phyloP scores from a whole-genome alignment of 2,797 vertebrate genomes.

The Salarias fasciatus region DNA sequence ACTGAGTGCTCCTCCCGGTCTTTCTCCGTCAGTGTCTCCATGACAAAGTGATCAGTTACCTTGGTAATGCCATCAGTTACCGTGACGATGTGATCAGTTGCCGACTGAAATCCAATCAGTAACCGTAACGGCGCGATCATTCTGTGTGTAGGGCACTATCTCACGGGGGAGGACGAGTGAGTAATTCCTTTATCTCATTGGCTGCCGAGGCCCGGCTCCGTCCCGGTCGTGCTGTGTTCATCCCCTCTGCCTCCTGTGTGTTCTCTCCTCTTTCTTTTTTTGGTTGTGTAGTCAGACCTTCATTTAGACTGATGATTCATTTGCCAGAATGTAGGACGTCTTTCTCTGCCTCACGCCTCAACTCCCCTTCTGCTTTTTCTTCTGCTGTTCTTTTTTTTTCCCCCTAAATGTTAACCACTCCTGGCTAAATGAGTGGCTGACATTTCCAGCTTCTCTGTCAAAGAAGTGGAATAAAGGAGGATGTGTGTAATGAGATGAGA shows the following conservation, averaged over 20 bases:
- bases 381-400: constrained; percentile 38
- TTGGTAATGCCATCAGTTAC: constrained; percentile 68
- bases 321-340: constrained; percentile 51
- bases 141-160: constrained; percentile 46
- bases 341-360: constrained; percentile 44
- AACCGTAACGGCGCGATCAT: constrained; percentile 38
- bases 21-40: constrained; percentile 43
- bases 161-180: constrained; percentile 35
- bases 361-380: constrained; percentile 47
- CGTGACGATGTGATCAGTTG: constrained; percentile 67
- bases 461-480: constrained; percentile 56
- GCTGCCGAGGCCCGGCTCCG: constrained; percentile 24
- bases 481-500: constrained; percentile 75
- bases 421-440: constrained; percentile 61
- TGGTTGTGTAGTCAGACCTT: constrained; percentile 43
- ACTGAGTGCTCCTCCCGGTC: constrained; percentile 26
- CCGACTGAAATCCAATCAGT: constrained; percentile 57
- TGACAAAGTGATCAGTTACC: constrained; percentile 66
- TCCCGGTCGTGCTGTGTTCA: constrained; percentile 19
- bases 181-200: constrained; percentile 48
- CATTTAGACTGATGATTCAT: constrained; percentile 68
- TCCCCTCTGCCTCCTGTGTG: constrained; percentile 25
- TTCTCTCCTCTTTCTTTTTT: constrained; percentile 9
- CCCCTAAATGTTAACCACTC: constrained; percentile 72
- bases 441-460: constrained; percentile 55